Conservation (phyloP, 2,888 invertebrate species). For the Lepidocyrtoides sp. region DNA sequence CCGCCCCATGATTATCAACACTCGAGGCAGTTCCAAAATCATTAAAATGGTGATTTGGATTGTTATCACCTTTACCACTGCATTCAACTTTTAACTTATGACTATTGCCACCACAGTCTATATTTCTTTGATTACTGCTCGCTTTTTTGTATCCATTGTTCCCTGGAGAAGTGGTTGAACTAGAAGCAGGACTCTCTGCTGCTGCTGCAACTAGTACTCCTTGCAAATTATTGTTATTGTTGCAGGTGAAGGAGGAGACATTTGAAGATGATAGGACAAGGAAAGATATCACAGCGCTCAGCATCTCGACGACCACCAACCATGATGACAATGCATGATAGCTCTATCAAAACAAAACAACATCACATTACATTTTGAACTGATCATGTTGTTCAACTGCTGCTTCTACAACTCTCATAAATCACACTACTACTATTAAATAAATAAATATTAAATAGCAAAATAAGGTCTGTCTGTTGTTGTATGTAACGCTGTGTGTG, state of each 20-base stretch:
- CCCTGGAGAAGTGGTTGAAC: conserved; percentile 29
- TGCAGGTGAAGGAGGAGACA: conserved; percentile 45
- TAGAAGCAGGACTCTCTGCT: neutral
- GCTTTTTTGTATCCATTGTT: neutral
- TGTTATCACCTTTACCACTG: conserved; percentile 54
- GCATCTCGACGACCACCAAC: conserved; percentile 83
- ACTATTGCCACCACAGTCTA: conserved; percentile 7
- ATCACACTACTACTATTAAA: conserved; percentile 45
- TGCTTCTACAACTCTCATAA: conserved; percentile 45
- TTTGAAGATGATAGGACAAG: conserved; percentile 64
- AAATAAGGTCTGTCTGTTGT: neutral
- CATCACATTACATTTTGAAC: conserved; percentile 48
- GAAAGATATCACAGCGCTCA: conserved; percentile 75
- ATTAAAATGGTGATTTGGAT: conserved; percentile 66
- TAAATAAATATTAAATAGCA: conserved; percentile 4
- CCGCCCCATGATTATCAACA: conserved; percentile 48
- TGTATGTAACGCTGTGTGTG: conserved; percentile 37
- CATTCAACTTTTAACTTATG: conserved; percentile 48
- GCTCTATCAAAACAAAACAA: conserved; percentile 74
- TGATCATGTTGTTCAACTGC: neutral
- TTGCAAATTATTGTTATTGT: conserved; percentile 64
- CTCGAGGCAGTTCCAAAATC: conserved; percentile 67
- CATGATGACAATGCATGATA: conserved; percentile 78
- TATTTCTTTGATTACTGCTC: neutral
- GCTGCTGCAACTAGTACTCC: conserved; percentile 10